Percentiles rank a stretch among this genome's conserved stretches.
Conservation (phyloP, 2,888 invertebrate genomes). For the Kuschelorhynchus macadamiae region DNA sequence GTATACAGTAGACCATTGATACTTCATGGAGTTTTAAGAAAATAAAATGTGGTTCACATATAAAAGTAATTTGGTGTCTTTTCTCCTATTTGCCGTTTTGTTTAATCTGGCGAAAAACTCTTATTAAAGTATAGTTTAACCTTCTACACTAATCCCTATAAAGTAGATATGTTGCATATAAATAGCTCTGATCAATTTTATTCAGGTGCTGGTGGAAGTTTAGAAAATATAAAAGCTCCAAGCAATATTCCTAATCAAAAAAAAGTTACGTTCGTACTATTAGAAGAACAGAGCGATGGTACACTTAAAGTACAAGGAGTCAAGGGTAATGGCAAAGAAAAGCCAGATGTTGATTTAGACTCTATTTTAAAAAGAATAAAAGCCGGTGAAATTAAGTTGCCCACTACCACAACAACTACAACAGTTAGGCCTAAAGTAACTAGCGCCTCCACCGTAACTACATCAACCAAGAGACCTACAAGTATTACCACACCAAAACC, state of each 20-base stretch:
- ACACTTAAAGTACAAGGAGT: conserved; percentile 89
- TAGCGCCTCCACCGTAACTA: conserved; percentile 10
- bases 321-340: conserved; percentile 81
- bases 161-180: no score
- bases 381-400: conserved; percentile 85
- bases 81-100: no score
- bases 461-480: conserved; percentile 28
- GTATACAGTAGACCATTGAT: no score
- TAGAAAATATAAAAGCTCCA: conserved; percentile 78
- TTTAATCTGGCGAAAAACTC: no score
- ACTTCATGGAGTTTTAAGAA: no score
- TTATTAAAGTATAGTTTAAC: no score
- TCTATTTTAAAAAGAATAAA: conserved; percentile 85
- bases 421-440: conserved; percentile 42
- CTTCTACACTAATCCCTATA: no score
- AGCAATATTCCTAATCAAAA: conserved; percentile 77
- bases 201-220: conserved; percentile 77
- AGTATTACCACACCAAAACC: conserved; percentile 41
- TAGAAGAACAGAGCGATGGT: conserved; percentile 89
- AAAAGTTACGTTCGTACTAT: conserved; percentile 88
- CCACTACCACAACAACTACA: conserved; percentile 64
- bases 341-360: conserved; percentile 83
- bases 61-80: no score
- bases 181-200: no score
- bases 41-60: no score